Percentiles rank a stretch among this genome's conserved stretches.
Evolutionary conservation across 2,797 vertebrate species (phyloP).

Genomic region (Lepilemur septentrionalis): DNA sequence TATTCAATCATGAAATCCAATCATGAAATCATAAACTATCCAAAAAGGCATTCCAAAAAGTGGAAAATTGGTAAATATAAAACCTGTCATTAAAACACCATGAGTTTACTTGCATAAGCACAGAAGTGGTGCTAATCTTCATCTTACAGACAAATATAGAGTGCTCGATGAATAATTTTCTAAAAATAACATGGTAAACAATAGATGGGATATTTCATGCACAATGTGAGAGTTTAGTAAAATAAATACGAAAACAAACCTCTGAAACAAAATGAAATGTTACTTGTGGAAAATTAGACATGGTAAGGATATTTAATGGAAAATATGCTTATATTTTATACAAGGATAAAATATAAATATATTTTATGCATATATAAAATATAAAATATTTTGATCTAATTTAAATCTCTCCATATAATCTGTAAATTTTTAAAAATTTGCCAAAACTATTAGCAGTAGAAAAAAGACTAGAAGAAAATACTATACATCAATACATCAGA

Average conservation of each 20-base stretch:
- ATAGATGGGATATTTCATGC: constrained; percentile 12
- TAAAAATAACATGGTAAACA: constrained; percentile 51
- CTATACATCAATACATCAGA: background rate
- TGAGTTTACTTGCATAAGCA: constrained; percentile 63
- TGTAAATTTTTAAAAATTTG: constrained; percentile 4
- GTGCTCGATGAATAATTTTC: constrained; percentile 41
- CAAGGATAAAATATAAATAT: no score
- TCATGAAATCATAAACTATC: constrained; percentile 69
- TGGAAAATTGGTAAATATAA: constrained; percentile 69
- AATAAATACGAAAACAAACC: constrained; percentile 28
- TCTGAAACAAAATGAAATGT: constrained; percentile 39
- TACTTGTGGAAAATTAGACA: constrained; percentile 29
- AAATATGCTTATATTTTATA: background rate
- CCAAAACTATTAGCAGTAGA: background rate
- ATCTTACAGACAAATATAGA: constrained; percentile 44
- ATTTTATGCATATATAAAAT: background rate
- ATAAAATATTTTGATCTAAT: constrained; percentile 26
- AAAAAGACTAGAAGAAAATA: constrained; percentile 12
- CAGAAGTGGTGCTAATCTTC: constrained; percentile 43
- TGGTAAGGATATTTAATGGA: constrained; percentile 2
- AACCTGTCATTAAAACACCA: constrained; percentile 63
- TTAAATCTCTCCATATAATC: constrained; percentile 29
- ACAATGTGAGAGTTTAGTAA: constrained; percentile 40
- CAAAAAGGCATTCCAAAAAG: constrained; percentile 66
- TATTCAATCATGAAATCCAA: constrained; percentile 69